These are phyloP conservation scores for Ctenosaura bakeri DNA, from an alignment of 2,797 vertebrate genomes.

Conservation along the genomic window DNA sequence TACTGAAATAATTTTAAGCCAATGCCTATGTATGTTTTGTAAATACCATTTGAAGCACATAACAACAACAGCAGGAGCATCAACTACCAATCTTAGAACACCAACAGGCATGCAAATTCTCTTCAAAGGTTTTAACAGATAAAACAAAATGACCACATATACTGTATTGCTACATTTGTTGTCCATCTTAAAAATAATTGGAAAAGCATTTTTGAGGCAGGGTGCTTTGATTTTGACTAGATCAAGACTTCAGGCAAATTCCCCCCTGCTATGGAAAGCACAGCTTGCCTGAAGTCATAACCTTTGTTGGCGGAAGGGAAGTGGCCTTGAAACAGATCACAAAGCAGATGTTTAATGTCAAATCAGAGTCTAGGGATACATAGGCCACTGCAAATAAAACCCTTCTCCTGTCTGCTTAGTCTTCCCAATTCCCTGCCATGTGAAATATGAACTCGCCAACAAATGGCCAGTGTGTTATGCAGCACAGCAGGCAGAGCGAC, in stretches of 20 bases:
- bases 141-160: conserved; percentile 51
- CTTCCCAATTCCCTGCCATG: conserved; percentile 80
- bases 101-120: conserved; percentile 10
- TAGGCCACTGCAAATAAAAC: conserved; percentile 81
- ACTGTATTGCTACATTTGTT: conserved; percentile 67
- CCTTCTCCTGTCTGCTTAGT: conserved; percentile 81
- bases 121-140: conserved; percentile 19
- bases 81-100: neutral
- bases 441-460: conserved; percentile 84
- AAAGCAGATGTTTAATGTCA: conserved; percentile 85
- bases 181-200: conserved; percentile 75
- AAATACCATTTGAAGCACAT: neutral
- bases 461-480: conserved; percentile 73
- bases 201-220: conserved; percentile 77
- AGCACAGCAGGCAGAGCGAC: conserved; percentile 72
- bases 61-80: neutral
- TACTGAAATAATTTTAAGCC: conserved; percentile 24
- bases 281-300: conserved; percentile 82
- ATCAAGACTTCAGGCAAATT: conserved; percentile 79
- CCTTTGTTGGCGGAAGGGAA: conserved; percentile 78
- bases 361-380: conserved; percentile 81
- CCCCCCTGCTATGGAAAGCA: conserved; percentile 69
- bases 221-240: conserved; percentile 79
- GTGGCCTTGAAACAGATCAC: conserved; percentile 82
- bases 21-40: conserved; percentile 17